Conservation (phyloP, 2,113 vertebrate species). For the Pseudorectes ferrugineus region DNA sequence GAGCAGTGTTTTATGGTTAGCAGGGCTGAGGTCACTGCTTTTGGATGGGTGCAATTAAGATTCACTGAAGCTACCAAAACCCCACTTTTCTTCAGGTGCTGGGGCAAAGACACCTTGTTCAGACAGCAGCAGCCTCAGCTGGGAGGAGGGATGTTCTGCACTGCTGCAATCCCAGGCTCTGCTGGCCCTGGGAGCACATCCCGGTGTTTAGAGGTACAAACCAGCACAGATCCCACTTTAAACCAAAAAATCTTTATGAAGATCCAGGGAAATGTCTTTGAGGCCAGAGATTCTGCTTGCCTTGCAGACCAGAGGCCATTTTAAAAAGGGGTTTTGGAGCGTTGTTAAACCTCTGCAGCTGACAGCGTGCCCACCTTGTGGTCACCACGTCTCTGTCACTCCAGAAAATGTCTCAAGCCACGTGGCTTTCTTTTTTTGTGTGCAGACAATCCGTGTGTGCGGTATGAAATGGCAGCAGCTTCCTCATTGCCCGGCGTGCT, state of each 20-base stretch:
- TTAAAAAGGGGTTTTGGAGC: neutral
- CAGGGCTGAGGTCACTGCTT: conserved; percentile 45
- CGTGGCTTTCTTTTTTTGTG: neutral
- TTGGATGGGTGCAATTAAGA: conserved; percentile 18
- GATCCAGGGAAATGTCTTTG: neutral
- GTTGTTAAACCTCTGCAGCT: neutral
- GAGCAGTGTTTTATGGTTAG: conserved; percentile 39
- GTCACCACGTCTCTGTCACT: neutral
- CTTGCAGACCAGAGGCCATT: neutral
- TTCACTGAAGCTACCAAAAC: conserved; percentile 10
- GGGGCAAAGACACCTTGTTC: neutral
- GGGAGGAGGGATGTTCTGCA: neutral
- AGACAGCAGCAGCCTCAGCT: neutral
- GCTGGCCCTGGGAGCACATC: neutral
- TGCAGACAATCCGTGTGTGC: neutral
- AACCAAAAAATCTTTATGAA: neutral
- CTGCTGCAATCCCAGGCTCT: neutral
- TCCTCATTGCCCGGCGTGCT: neutral
- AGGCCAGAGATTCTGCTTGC: neutral
- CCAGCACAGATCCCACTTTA: neutral
- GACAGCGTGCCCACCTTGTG: neutral
- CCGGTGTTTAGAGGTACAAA: neutral
- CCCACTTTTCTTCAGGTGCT: neutral
- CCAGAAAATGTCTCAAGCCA: neutral
- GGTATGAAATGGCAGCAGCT: neutral